Base-by-base conservation (phyloP, 2,113 vertebrate genomes). In the Salvelinus sp. region DNA sequence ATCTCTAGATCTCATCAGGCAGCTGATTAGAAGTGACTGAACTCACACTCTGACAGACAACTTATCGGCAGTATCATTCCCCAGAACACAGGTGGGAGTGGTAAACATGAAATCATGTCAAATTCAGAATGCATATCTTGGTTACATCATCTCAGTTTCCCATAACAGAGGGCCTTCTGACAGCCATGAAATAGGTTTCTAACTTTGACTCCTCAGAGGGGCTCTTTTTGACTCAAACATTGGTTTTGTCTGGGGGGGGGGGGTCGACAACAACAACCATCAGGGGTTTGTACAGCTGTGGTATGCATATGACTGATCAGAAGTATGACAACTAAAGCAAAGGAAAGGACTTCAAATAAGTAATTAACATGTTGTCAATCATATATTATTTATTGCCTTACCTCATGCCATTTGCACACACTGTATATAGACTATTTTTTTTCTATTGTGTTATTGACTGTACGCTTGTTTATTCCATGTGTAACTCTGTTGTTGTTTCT, bases 1-100 rank as follows among this genome's bases (percentile, higher is more conserved):
- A 72, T 84, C 80, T 82, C 86, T 80, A 81, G 79, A 57, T 82
- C 73, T 89, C 83, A 84, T 80, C 72, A 65, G 54, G 76, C 77
- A 84, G 87, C 85, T 70, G 84, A 88, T 91, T 89, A 90, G 83
- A 86, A 72, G 71, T 77, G 82, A 76, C 86, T 82, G 81, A 82
- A 77, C 70, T 79, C 69, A 72, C 80, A 79, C 76, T 3, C 50
- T 23, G 4, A 62, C 75, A 60, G 57, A n/a, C 76, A 74, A 78
- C 74, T 82, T 54, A 71, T 87, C 72, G 79, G 76, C 76, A 85
- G 73, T 73, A 79, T 77, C 72, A 73, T 79, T 87, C 82, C 82
- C 25, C 83, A 79, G 76, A 86, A 81, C 48, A 81, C 30, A 76
- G 63, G 78, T 63, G 77, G 65, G 70, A 77, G 76, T 63, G 50